Evolutionary conservation across 2,797 vertebrate genomes (phyloP), one percentile per base, ranked within the genome.

Genomic region (Lacerta agilis): DNA sequence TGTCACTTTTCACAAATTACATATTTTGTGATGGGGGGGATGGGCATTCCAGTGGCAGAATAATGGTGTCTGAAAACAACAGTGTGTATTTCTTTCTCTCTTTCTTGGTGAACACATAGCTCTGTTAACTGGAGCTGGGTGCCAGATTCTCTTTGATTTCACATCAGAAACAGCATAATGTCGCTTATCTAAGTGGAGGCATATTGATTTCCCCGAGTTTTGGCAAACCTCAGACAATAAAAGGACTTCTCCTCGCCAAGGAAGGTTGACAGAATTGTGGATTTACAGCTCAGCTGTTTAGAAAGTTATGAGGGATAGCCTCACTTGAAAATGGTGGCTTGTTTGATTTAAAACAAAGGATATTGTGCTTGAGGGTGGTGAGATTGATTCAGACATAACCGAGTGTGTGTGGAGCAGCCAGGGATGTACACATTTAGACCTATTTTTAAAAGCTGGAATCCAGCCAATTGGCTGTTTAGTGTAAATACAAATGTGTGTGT

Each of bases 271-370:
- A 85, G 58, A 92, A 82, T 5, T 1, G 18, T 73, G 43, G 1
- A 8, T 3, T 89, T 18, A 71, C 41, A 83, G 1, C 1, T 79
- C 87, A 73, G 20, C 5, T 49, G 1, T 64, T 45, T 86, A 2
- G 49, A 17, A 92, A 77, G 10, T 85, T 81, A 27, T 0, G 0
- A 69, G 1, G 36, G 33, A 3, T 27, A 66, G 29, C 8, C 11
- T 78, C 0, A 0, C 13, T 61, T 87, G 29, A 91, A 78, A 61
- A 61, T 66, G 25, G 79, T 55, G 67, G 2, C 43, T 88, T 85
- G 86, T 80, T 93, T 89, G 41, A 69, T 29, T 79, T 38, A 29
- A 91, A 90, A 90, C 25, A 88, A 10, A 4, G 7, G 78, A 67
- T 8, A 0, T 1, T 86, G 69, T 88, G 61, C 38, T 38, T 55